Evolutionary conservation across 2,888 invertebrate species (phyloP).

Genomic region (Selenia dentaria): DNA sequence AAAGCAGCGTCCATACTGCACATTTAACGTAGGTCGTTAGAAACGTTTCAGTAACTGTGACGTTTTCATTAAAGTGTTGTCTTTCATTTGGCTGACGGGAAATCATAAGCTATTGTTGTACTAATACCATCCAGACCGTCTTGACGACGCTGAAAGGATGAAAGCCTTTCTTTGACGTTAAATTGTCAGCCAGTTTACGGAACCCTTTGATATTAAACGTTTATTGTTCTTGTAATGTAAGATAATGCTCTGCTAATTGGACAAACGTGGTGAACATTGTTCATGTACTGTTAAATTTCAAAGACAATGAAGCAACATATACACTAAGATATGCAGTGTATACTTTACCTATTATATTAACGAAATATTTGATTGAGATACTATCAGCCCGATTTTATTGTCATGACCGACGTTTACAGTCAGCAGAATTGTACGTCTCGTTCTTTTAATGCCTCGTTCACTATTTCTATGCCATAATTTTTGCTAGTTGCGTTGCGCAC

Average conservation of each 20-base stretch:
- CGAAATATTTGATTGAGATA: too few relatives aligned
- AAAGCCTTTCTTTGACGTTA: constrained; percentile 40
- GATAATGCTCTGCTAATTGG: constrained; percentile 9
- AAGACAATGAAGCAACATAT: neutral
- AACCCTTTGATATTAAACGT: constrained; percentile 13
- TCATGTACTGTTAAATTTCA: neutral
- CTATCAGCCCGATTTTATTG: too few relatives aligned
- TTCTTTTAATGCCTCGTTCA: too few relatives aligned
- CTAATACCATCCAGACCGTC: constrained; percentile 47
- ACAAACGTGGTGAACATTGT: neutral
- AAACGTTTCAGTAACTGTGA: constrained; percentile 52
- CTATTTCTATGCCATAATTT: too few relatives aligned
- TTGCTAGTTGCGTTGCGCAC: too few relatives aligned
- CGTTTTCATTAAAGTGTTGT: constrained; percentile 67
- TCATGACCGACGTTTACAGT: too few relatives aligned
- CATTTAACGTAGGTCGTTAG: constrained; percentile 2
- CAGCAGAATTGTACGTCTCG: too few relatives aligned
- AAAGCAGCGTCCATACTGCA: constrained; percentile 5
- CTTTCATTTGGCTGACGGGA: constrained; percentile 53
- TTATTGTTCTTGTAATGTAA: constrained; percentile 10
- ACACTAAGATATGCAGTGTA: too few relatives aligned
- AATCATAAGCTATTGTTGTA: constrained; percentile 54
- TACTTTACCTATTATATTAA: too few relatives aligned
- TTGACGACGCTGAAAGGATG: constrained; percentile 41
- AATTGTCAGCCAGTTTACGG: constrained; percentile 34